phyloP scores from a whole-genome alignment of 1,140 invertebrate genomes.

The Eumeta japonica region DNA sequence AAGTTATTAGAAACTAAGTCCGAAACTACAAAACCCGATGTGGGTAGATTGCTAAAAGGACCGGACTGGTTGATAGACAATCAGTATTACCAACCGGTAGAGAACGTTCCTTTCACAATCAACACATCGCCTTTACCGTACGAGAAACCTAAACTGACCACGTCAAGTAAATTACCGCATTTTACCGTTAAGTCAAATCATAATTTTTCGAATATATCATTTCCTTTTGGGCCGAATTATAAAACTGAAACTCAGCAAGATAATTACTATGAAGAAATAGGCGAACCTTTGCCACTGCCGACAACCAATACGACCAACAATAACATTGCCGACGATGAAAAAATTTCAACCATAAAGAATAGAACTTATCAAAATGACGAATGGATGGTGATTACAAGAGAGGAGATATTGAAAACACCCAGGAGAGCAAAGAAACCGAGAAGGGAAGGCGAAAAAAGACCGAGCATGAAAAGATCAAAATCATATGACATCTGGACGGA shows the following conservation, averaged over 20 bases:
- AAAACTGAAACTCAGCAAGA: no score
- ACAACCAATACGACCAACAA: conserved; percentile 11
- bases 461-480: conserved; percentile 5
- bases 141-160: conserved; percentile 1
- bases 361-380: conserved; percentile 16
- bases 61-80: conserved; percentile 41
- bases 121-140: conserved; percentile 19
- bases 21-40: conserved; percentile 15
- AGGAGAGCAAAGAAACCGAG: conserved; percentile 35
- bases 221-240: no score
- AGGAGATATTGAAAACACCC: conserved; percentile 40
- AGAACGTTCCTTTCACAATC: conserved; percentile 36
- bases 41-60: conserved; percentile 31
- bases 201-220: background rate
- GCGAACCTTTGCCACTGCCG: conserved; percentile 24
- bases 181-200: background rate
- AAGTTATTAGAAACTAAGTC: conserved; percentile 4
- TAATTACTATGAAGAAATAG: conserved; percentile 49
- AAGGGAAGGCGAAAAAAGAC: conserved; percentile 14
- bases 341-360: conserved; percentile 27
- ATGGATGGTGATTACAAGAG: conserved; percentile 24
- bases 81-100: conserved; percentile 42
- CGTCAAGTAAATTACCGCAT: background rate
- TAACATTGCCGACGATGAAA: conserved; percentile 42
- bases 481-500: background rate